Base-by-base conservation (phyloP, 1,140 invertebrate species). In the Acromyrmex heyeri region DNA sequence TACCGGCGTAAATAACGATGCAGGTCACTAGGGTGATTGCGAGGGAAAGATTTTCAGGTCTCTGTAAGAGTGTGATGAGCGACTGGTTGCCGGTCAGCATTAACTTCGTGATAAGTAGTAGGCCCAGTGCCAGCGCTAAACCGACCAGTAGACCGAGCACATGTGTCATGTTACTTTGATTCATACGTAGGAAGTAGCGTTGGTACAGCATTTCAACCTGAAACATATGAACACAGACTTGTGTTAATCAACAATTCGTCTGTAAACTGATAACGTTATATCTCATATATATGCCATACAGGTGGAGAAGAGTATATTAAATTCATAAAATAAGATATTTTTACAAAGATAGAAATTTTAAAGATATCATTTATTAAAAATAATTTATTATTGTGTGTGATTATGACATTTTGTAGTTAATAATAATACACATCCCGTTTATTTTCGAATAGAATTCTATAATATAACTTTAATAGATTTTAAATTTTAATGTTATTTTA, bases 131-230 rank as follows among this genome's bases (percentile, higher is more conserved):
- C 44, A 97, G 86, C 55, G 97, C 96, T 53, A 98, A 95, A 4
- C 96, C 95, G 55, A 98, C 96, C 16, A 99, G 94, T 34, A 99
- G 96, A 6, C 96, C 97, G 73, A 99, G 96, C 57, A 99, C 96
- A 91, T 98, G 97, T 1, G 97, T 98, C 95, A 98, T 97, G 94
- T 98, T 98, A 90, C 97, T 98, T 95, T 99, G 98, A 95, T 98
- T 99, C 96, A 99, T 98, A 83, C 98, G 97, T 77, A 99, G 96
- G 93, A 99, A 99, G 95, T 99, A 99, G 62, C 98, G 96, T 94
- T 99, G 98, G 95, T 99, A 99, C 65, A 99, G 95, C 96, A 97
- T 97, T 95, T 99, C 98, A 91, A 99, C 97, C 97, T 98, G 95
- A 24, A 94, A 94, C 2, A 50, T 34, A 34, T 16, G 75, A 55